Evolutionary conservation across 2,888 invertebrate species (phyloP).

Genomic region (Masnerella sp.): DNA sequence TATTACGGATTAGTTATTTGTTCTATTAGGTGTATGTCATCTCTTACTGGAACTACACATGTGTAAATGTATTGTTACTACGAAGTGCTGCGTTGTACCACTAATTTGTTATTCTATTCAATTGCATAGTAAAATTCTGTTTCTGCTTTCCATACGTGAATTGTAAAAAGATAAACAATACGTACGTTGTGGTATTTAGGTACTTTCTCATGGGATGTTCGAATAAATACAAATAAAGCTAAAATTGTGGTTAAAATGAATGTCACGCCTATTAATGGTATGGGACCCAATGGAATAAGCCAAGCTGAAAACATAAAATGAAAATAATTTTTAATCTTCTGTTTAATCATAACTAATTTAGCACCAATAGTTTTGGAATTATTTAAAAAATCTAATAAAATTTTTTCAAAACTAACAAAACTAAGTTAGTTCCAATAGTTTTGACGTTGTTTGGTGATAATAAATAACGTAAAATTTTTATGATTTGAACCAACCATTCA

Average conservation of each 20-base stretch:
- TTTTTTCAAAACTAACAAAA: not conserved
- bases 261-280: slow-evolving; percentile 65
- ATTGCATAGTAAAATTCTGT: too few relatives aligned
- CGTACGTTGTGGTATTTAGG: slow-evolving; percentile 74
- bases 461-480: not conserved
- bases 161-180: too few relatives aligned
- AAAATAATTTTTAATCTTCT: too few relatives aligned
- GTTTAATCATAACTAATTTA: too few relatives aligned
- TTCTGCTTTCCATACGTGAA: too few relatives aligned
- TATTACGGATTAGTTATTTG: too few relatives aligned
- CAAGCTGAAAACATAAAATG: slow-evolving; percentile 65
- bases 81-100: too few relatives aligned
- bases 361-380: not conserved
- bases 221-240: slow-evolving; percentile 68
- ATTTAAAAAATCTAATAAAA: not conserved
- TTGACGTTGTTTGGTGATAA: too few relatives aligned
- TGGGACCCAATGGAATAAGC: slow-evolving; percentile 63
- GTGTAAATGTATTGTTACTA: too few relatives aligned
- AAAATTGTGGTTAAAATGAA: slow-evolving; percentile 57
- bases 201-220: slow-evolving; percentile 61
- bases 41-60: too few relatives aligned
- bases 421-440: not conserved
- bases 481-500: slow-evolving; percentile 66
- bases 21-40: too few relatives aligned
- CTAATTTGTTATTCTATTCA: too few relatives aligned